Evolutionary conservation across 2,797 vertebrate genomes (phyloP), one percentile per base, ranked within the genome.

Genomic region (Loris lydekkerianus): DNA sequence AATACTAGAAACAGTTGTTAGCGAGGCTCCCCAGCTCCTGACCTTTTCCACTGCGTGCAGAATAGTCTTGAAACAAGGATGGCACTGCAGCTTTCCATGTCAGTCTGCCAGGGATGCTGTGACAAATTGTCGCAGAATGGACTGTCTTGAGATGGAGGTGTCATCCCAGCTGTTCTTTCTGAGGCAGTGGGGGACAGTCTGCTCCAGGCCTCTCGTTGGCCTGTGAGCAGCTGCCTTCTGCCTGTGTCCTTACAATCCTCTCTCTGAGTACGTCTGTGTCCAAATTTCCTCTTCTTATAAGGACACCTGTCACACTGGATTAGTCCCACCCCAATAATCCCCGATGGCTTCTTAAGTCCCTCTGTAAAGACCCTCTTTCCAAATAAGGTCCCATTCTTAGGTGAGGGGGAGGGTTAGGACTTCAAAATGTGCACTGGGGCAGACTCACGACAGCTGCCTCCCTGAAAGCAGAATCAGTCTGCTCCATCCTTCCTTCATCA

Each of bases 41-140:
- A 10, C 1, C 14, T 56, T 56, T 56, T 7, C 15, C 6, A 7
- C 10, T 67, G 56, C 5, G 21, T 1, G 20, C 27, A 49, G 76
- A 20, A 8, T 4, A 2, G 25, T 46, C 17, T 80, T 34, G 23
- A 53, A 77, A 87, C 29, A 14, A 29, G 18, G 29, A 17, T 65
- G 5, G 3, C 15, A 43, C 25, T 40, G 21, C 2, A 72, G 31
- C 11, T 40, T 56, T 76, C 34, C 49, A 5, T 23, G 5, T 37
- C 15, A 11, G 18, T 5, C 17, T 18, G 2, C 31, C 18, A 3
- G 27, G 4, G 23, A 7, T 4, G 10, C 25, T 8, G 7, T 34
- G 17, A 40, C 46, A 46, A 34, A 46, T 21, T 6, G 2, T 17
- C 9, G 3, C 7, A 7, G 27, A 34, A 9, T 15, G 4, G 1